These are phyloP conservation scores for Machimus atricapillus DNA, from an alignment of 2,888 invertebrate genomes.

Conservation along the genomic window DNA sequence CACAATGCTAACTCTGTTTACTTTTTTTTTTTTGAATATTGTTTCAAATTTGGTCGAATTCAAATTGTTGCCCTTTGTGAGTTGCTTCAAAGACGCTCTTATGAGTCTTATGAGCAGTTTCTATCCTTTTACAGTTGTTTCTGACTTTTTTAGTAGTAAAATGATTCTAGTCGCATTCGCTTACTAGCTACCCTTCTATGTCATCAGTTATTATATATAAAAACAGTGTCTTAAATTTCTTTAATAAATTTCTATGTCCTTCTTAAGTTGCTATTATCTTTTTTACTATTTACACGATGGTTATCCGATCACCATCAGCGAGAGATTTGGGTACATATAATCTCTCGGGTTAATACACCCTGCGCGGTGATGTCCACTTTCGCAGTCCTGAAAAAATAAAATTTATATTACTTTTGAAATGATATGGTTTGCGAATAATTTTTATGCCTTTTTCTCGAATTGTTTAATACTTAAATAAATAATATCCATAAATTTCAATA, in stretches of 20 bases:
- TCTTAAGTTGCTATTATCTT: constrained; percentile 43
- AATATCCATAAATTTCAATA: too few relatives aligned
- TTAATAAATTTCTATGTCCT: constrained; percentile 54
- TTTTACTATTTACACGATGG: constrained; percentile 53
- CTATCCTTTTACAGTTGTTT: neutral
- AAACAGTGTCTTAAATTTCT: constrained; percentile 44
- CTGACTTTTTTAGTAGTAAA: neutral
- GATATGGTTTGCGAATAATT: neutral
- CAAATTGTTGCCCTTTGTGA: neutral
- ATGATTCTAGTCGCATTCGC: constrained; percentile 11
- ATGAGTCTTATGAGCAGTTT: neutral
- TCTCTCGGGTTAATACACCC: constrained; percentile 61
- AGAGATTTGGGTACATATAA: constrained; percentile 62
- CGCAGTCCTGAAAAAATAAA: constrained; percentile 56
- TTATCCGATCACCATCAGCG: constrained; percentile 59
- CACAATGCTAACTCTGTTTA: neutral
- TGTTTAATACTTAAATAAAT: too few relatives aligned
- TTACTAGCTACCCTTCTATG: constrained; percentile 23
- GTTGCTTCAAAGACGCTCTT: neutral
- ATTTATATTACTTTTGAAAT: neutral
- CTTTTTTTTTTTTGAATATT: neutral
- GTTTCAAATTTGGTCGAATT: constrained; percentile 35
- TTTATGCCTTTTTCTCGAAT: too few relatives aligned
- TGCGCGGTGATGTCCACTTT: constrained; percentile 63
- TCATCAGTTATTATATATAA: constrained; percentile 47